Evolutionary conservation across 2,113 vertebrate genomes (phyloP).

Genomic region (Neofelis nebulosa): DNA sequence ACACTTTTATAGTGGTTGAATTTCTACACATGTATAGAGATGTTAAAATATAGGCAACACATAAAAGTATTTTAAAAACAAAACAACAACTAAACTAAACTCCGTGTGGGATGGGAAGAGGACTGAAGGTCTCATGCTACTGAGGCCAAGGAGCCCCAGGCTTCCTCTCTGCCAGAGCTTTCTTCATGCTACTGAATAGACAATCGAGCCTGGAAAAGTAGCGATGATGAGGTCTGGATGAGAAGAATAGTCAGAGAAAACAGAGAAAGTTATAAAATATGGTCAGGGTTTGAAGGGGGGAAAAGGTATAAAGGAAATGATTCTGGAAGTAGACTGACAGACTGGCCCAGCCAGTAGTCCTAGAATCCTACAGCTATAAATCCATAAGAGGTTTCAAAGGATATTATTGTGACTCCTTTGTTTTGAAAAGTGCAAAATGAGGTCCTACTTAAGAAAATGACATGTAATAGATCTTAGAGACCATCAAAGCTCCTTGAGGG

Average conservation of each 20-base stretch:
- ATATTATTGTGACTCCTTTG: background rate
- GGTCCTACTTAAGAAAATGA: background rate
- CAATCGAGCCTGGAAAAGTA: background rate
- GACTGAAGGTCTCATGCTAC: background rate
- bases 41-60: background rate
- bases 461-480: background rate
- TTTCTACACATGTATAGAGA: background rate
- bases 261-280: background rate
- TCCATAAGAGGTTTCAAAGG: background rate
- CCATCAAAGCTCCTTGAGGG: background rate
- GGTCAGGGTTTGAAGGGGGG: background rate
- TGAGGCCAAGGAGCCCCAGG: background rate
- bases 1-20: background rate
- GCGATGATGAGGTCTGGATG: background rate
- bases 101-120: background rate
- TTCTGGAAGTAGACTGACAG: background rate
- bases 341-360: background rate
- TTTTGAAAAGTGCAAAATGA: background rate
- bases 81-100: background rate
- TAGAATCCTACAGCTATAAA: background rate
- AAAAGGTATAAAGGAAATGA: background rate
- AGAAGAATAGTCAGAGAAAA: background rate
- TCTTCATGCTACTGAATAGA: background rate
- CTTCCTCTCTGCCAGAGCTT: no score
- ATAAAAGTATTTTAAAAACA: background rate